Percentiles rank a stretch among this genome's conserved stretches.
phyloP scores from a whole-genome alignment of 2,888 invertebrate species.

The Nebria salina region DNA sequence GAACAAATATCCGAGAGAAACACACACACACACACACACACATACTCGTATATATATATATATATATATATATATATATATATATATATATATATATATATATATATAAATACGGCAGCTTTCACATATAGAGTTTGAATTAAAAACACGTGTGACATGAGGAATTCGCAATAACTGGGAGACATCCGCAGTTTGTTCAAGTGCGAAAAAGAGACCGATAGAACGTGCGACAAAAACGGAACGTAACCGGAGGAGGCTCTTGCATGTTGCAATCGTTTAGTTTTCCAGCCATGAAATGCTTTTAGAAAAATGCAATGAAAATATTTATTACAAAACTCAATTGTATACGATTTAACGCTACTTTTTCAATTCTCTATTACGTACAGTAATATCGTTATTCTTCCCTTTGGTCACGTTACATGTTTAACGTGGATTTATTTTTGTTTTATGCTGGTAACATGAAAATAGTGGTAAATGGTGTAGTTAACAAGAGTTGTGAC shows the following conservation, averaged over 20 bases:
- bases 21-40: neutral
- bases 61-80: no score
- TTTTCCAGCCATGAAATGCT: slow-evolving; percentile 19
- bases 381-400: neutral
- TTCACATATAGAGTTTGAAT: slow-evolving; percentile 46
- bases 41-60: neutral
- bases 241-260: slow-evolving; percentile 4
- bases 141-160: slow-evolving; percentile 58
- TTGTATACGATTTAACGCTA: slow-evolving; percentile 21
- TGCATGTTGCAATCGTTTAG: slow-evolving; percentile 12
- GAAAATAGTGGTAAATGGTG: slow-evolving; percentile 49
- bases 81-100: no score
- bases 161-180: slow-evolving; percentile 59
- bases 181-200: slow-evolving; percentile 21
- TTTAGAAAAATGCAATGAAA: slow-evolving; percentile 32
- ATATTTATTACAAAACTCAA: slow-evolving; percentile 40
- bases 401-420: neutral
- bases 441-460: slow-evolving; percentile 4
- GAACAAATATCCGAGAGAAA: neutral
- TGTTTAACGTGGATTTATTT: neutral
- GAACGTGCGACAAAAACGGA: slow-evolving; percentile 8
- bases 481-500: slow-evolving; percentile 51
- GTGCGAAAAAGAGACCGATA: slow-evolving; percentile 10
- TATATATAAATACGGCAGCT: neutral
- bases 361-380: neutral